Evolutionary conservation across 2,888 invertebrate genomes (phyloP).

Genomic region (Cenopis cana): DNA sequence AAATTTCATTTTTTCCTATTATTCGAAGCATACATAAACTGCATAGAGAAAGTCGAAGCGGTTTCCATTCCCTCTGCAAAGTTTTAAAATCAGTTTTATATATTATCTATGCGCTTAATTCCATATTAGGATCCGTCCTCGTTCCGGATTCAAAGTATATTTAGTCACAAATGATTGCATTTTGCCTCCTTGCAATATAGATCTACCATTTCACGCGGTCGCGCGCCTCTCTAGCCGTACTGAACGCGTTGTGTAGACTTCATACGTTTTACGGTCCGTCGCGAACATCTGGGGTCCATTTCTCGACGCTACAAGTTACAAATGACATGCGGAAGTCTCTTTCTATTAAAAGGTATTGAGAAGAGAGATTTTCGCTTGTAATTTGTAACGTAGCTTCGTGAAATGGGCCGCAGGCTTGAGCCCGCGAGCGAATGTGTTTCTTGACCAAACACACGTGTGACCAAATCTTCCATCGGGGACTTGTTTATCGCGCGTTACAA

Average conservation of each 20-base stretch:
- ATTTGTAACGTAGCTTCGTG: no score
- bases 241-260: slow-evolving; percentile 1
- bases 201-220: background rate
- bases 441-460: background rate
- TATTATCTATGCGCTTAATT: no score
- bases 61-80: background rate
- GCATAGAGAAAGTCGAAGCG: background rate
- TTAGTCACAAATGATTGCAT: background rate
- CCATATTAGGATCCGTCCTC: background rate
- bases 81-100: background rate
- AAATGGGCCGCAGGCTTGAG: background rate
- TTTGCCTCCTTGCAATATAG: no score
- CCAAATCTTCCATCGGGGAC: background rate
- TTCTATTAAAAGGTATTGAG: no score
- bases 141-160: background rate
- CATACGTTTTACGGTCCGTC: background rate
- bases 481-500: background rate
- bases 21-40: no score
- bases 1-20: no score
- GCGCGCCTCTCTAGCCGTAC: background rate
- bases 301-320: no score
- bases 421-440: background rate
- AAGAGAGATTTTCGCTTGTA: no score
- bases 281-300: background rate
- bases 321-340: no score